Percentiles rank a stretch among this genome's conserved stretches.
phyloP scores from a whole-genome alignment of 1,140 invertebrate genomes.

The fruit fly (Drosophila melanogaster) region DNA sequence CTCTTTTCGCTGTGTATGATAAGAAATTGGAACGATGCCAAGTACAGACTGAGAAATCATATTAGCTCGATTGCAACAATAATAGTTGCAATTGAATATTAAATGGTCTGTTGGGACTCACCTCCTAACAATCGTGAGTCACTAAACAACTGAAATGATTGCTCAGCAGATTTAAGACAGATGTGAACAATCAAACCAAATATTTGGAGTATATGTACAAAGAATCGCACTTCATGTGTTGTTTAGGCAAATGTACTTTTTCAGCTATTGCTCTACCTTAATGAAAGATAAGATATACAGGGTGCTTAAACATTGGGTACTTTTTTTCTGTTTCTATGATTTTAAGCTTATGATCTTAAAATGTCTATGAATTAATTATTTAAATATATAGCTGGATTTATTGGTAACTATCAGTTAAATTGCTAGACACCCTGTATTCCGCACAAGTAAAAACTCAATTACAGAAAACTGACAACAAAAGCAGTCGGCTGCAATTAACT shows the following conservation, averaged over 20 bases:
- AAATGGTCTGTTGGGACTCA: neutral
- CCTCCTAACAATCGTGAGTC: slow-evolving; percentile 2
- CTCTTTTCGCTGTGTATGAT: neutral
- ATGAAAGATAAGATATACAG: slow-evolving; percentile 9
- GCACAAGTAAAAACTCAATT: slow-evolving; percentile 36
- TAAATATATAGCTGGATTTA: neutral
- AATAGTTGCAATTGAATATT: neutral
- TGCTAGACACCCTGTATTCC: slow-evolving; percentile 40
- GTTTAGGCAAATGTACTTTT: slow-evolving; percentile 13
- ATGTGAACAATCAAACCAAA: slow-evolving; percentile 1
- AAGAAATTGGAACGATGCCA: neutral
- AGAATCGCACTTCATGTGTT: slow-evolving; percentile 2
- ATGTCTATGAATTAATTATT: neutral
- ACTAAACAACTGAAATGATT: slow-evolving; percentile 5
- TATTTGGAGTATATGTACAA: neutral
- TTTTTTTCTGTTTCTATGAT: no score
- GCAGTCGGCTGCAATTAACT: slow-evolving; percentile 42
- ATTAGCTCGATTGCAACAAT: neutral
- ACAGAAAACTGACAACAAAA: slow-evolving; percentile 30
- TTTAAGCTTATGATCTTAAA: no score
- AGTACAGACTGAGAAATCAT: neutral
- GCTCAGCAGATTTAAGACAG: neutral
- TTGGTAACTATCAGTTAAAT: neutral
- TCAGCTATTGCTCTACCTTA: slow-evolving; percentile 1
- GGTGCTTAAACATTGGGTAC: no score